phyloP scores from a whole-genome alignment of 2,888 invertebrate genomes.

The Lamproptera curius region DNA sequence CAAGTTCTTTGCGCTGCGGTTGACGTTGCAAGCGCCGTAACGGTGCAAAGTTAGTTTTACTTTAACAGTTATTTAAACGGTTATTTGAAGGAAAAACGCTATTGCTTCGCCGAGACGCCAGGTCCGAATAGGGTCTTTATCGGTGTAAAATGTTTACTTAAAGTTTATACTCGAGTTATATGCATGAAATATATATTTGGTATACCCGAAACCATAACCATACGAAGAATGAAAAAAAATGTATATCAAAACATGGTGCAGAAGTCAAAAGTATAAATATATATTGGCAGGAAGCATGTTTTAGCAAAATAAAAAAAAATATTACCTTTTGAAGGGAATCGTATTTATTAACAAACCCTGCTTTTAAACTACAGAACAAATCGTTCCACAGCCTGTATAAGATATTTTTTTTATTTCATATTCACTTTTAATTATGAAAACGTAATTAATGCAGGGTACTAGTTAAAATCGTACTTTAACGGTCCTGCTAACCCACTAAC shows the following conservation, averaged over 20 bases:
- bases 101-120: too few species aligned
- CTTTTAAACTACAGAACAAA: constrained; percentile 11
- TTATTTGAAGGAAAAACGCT: constrained; percentile 1
- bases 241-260: too few species aligned
- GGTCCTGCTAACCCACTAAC: constrained; percentile 16
- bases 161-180: too few species aligned
- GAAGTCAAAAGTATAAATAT: too few species aligned
- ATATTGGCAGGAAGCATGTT: too few species aligned
- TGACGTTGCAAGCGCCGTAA: constrained; percentile 60
- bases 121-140: too few species aligned
- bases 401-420: constrained; percentile 17
- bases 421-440: constrained; percentile 21
- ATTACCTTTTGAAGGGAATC: background rate
- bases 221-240: too few species aligned
- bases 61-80: constrained; percentile 5
- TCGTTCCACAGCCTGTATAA: constrained; percentile 15
- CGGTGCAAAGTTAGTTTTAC: constrained; percentile 34
- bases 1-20: constrained; percentile 49
- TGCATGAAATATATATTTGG: too few species aligned
- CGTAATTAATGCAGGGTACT: constrained; percentile 21
- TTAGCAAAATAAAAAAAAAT: background rate
- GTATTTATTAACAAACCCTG: constrained; percentile 4
- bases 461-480: constrained; percentile 21
- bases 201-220: too few species aligned
- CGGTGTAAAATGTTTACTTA: too few species aligned